Conservation (phyloP, 2,113 vertebrate genomes). For the zebrafish (Danio rerio) region GRCz12tu NC_133193.1:1755501-1756000, state of each 20-base stretch:
- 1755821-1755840: constrained; percentile 24
- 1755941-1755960: not conserved
- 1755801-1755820: constrained; percentile 35
- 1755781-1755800: constrained; percentile 39
- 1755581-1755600: not conserved
- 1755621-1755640: not conserved
- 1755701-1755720: constrained; percentile 49
- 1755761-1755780: constrained; percentile 38
- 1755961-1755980: not conserved
- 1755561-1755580: not conserved
- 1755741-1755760: constrained; percentile 36
- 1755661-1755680: constrained; percentile 37
- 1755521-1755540: not conserved
- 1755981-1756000: not conserved
- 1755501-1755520: not conserved
- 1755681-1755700: constrained; percentile 22
- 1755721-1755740: constrained; percentile 42
- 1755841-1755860: constrained; percentile 16
- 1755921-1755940: not conserved
- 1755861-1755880: not conserved
- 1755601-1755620: too few relatives aligned
- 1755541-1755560: not conserved
- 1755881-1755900: not conserved
- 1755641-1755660: not conserved
- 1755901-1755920: not conserved